Evolutionary conservation across 2,797 vertebrate species (phyloP).

Genomic region (Scolopax bukidnonensis): DNA sequence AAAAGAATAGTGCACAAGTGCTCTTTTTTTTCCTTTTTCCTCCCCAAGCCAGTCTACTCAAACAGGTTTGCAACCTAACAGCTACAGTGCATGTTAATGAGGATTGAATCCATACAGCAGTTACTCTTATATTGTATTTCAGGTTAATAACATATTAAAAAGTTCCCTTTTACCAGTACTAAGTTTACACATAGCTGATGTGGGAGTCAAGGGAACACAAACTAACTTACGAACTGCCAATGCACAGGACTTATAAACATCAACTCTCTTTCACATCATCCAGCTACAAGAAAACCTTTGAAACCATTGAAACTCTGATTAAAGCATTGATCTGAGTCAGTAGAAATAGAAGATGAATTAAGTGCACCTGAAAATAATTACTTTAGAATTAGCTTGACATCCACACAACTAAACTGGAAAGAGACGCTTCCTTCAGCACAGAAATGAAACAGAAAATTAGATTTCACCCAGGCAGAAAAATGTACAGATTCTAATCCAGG

Average conservation of each 20-base stretch:
- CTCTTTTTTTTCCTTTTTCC: not conserved
- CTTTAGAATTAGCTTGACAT: not conserved
- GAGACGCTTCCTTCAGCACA: not conserved
- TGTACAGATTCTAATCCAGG: not conserved
- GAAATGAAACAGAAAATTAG: not conserved
- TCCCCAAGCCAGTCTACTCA: not conserved
- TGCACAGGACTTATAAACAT: not conserved
- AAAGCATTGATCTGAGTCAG: not conserved
- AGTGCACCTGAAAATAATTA: not conserved
- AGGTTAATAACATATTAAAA: not conserved
- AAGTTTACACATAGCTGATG: not conserved
- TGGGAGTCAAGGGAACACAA: not conserved
- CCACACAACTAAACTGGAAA: not conserved
- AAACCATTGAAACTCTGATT: not conserved
- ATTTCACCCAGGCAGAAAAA: not conserved
- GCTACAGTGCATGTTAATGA: not conserved
- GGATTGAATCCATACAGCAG: not conserved
- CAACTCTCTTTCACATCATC: not conserved
- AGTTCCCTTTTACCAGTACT: not conserved
- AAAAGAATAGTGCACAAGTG: not conserved
- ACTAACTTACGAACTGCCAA: not conserved
- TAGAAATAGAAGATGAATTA: not conserved
- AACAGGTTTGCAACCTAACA: not conserved
- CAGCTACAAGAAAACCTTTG: not conserved
- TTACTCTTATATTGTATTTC: not conserved